Conservation (phyloP, 1,140 invertebrate species). For the Orius insidiosus region DNA sequence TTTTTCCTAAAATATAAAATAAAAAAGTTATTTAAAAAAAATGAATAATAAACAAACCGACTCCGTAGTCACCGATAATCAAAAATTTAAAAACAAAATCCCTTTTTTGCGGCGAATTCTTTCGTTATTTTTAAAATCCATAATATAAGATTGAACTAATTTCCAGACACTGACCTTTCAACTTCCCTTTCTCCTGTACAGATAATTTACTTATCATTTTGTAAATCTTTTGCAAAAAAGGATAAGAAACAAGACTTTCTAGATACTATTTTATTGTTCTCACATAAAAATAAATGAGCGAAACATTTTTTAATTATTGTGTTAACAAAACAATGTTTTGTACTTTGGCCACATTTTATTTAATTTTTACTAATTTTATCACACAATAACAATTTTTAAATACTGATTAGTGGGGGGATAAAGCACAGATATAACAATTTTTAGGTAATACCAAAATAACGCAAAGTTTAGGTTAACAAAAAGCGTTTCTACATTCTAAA, state of each 20-base stretch:
- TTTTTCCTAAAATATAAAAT: constrained; percentile 30
- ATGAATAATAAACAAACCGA: constrained; percentile 34
- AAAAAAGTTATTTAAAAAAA: constrained; percentile 5
- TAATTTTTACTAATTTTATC: neutral
- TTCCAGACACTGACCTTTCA: no score
- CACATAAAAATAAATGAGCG: constrained; percentile 7
- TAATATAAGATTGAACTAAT: no score
- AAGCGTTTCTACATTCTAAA: no score
- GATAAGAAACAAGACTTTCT: no score
- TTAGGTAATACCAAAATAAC: no score
- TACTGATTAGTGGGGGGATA: no score
- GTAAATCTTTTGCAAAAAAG: no score
- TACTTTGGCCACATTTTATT: no score
- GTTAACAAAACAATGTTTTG: neutral
- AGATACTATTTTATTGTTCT: no score
- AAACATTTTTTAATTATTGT: neutral
- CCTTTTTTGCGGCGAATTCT: neutral
- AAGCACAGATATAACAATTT: no score
- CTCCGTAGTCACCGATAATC: constrained; percentile 50
- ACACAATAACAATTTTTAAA: neutral
- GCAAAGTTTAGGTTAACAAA: no score
- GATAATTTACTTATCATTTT: neutral
- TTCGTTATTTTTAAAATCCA: no score
- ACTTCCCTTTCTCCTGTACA: constrained; percentile 21
- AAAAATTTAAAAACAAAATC: constrained; percentile 39